Base-by-base conservation (phyloP, 2,888 invertebrate species). In the Phymatocera aterrima region DNA sequence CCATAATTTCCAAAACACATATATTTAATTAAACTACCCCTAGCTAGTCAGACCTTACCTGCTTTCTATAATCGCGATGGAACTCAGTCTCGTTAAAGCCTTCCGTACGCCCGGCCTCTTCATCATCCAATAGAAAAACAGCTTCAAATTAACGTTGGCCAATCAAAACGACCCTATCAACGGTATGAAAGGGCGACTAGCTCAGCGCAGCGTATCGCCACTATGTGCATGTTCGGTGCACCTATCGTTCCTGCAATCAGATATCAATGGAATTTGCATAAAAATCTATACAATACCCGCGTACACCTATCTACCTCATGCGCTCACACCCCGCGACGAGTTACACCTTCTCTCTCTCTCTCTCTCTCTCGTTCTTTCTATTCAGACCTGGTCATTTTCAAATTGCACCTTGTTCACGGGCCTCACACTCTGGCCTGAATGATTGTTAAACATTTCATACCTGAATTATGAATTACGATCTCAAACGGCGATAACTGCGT, bases 251-350 rank as follows among this genome's bases (percentile, higher is more conserved):
- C 82, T 83, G 85, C 85, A 85, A 89, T 89, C 88, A 86, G 87
- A 85, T 88, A 90, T 89, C 89, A 88, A 87, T 88, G 82, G 84
- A 87, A 90, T 90, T 90, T 89, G 88, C 90, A 90, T 89, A 89
- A 89, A 88, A 89, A 89, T 89, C 88, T 89, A 88, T 89, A 88
- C 83, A 60, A 75, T 57, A 34, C 57, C 54, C 18, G n/a, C n/a
- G n/a, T n/a, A n/a, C n/a, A 60, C 60, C 28, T 15, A n/a, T 15
- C 28, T 24, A 54, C 54, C 54, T 51, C n/a, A 83, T 83, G 84
- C 83, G 85, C 86, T 84, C 81, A 82, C 80, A 81, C 61, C 37
- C 61, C 37, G 61, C 80, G n/a, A 28, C 81, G 79, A 82, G 78
- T 83, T 83, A 82, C 82, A 79, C 81, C n/a, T n/a, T n/a, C n/a